Percentiles rank a stretch among this genome's conserved stretches.
Conservation (phyloP, 2,113 vertebrate genomes). For the Numenius arquata region DNA sequence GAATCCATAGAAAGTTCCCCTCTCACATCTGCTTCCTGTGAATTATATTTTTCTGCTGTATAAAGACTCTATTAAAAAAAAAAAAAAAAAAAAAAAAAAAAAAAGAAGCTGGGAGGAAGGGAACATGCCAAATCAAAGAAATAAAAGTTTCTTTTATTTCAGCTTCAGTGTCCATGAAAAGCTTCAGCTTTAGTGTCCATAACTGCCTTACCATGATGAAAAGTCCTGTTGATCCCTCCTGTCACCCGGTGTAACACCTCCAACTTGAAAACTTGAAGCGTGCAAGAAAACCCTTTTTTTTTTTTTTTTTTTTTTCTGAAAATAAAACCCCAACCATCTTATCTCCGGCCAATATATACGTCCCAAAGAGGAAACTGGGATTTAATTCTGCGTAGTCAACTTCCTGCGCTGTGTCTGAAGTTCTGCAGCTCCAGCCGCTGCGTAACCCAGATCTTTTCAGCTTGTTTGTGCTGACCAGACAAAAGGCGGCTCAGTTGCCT, state of each 20-base stretch:
- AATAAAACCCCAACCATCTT: not conserved
- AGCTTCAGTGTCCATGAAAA: no score
- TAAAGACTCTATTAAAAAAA: not conserved
- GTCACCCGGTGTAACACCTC: not conserved
- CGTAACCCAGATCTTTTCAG: slow-evolving; percentile 20
- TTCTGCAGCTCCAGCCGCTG: not conserved
- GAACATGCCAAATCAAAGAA: not conserved
- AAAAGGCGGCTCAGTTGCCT: not conserved
- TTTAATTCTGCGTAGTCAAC: slow-evolving; percentile 14
- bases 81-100: not conserved
- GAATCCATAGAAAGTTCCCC: not conserved
- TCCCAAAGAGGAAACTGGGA: not conserved
- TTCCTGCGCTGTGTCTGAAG: not conserved
- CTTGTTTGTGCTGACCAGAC: slow-evolving; percentile 14
- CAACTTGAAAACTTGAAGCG: not conserved
- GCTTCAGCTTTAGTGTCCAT: not conserved
- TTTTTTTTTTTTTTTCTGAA: not conserved
- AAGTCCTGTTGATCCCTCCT: not conserved
- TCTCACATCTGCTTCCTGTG: not conserved
- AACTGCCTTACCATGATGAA: not conserved
- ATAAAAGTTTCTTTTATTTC: no score
- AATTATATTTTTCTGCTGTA: not conserved
- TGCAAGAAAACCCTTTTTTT: not conserved
- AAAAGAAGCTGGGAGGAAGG: not conserved
- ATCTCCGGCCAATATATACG: not conserved